Base-by-base conservation (phyloP, 1,140 invertebrate species). In the Drosophila insularis region DNA sequence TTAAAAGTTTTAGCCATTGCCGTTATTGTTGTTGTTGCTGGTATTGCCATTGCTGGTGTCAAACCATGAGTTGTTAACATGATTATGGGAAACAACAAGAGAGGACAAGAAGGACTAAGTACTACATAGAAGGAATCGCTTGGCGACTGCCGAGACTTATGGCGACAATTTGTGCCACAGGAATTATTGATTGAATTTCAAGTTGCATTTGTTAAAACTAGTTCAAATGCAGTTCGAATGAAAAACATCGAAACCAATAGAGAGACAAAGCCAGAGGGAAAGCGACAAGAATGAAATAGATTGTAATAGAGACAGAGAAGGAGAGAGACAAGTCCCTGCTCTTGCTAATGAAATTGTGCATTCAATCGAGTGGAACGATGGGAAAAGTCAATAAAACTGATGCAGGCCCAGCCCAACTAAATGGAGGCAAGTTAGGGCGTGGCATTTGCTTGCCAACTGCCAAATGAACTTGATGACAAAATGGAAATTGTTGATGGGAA, bases 331-430 rank as follows among this genome's bases (percentile, higher is more conserved):
- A 35, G 54, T 55, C 37, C 21, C 59, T 55, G 55, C 31, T 76
- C 77, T 50, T 89, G 80, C 84, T 91, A 91, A 91, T 91, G 90
- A 91, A 91, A 91, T 91, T 91, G 90, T 91, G 90, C 90, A 91
- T 78, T 91, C 90, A 91, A 91, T 91, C 78, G 90, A 89, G 90
- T 75, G 90, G 90, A 91, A 91, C 90, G 90, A 91, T 91, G 90
- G 89, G 78, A 90, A 91, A 91, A 91, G 90, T 91, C 90, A 91
- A 91, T 91, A 90, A 91, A 91, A 91, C 91, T 91, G 90, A 91
- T 91, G 90, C 90, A 90, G 90, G 43, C 43, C 17, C 43, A 50
- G 43, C 43, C 90, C 70, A 73, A 56, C 39, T 43, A 23, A 6
- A 27, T 43, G 3, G 35, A 37, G 35, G 35, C 35, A 31, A 31